phyloP scores from a whole-genome alignment of 2,113 vertebrate genomes.

The Alethe castanea region DNA sequence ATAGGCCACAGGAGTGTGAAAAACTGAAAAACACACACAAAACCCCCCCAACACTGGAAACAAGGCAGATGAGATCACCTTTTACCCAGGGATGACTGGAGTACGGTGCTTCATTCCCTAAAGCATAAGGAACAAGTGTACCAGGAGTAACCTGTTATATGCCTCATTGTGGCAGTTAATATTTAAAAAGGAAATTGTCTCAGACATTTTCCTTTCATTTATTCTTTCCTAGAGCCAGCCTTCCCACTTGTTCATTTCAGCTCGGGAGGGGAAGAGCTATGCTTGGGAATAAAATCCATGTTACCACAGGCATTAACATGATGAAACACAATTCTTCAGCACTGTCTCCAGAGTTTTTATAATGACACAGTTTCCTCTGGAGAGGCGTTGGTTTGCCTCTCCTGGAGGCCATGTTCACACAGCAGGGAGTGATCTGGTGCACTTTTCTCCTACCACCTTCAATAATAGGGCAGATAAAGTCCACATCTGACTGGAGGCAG shows the following conservation, averaged over 20 bases:
- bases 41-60: rapidly evolving
- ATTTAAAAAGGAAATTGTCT: conserved; percentile 26
- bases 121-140: neutral
- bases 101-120: neutral
- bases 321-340: neutral
- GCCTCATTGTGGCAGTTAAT: neutral
- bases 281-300: neutral
- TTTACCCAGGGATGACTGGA: neutral
- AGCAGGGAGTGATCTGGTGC: neutral
- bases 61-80: neutral
- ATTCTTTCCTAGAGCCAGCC: conserved; percentile 14
- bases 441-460: neutral
- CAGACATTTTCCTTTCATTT: conserved; percentile 32
- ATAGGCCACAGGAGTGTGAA: neutral
- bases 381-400: neutral
- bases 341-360: neutral
- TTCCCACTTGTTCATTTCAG: neutral
- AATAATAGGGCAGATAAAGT: neutral
- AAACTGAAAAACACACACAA: neutral
- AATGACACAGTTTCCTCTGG: neutral
- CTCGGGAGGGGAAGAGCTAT: neutral
- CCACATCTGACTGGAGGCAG: neutral
- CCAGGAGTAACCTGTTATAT: neutral
- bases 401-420: neutral
- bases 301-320: neutral